Evolutionary conservation across 2,113 vertebrate genomes (phyloP).

Genomic region (Bambusicola thoracicus): DNA sequence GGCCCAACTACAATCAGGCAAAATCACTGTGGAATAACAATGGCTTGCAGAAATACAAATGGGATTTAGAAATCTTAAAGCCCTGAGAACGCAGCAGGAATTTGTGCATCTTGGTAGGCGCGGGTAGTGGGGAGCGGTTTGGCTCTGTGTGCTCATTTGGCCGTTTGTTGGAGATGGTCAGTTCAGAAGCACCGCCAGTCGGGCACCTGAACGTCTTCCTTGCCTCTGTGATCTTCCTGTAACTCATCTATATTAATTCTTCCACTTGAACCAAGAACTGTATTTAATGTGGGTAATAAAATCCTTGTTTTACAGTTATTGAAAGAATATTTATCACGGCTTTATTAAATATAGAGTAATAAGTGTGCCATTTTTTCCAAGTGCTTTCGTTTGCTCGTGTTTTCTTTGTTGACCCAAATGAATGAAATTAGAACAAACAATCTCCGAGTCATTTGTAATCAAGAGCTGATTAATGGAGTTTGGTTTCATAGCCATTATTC

Average conservation of each 20-base stretch:
- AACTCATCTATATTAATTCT: slow-evolving; percentile 28
- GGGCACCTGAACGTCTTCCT: neutral
- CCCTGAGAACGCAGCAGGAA: neutral
- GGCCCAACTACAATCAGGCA: neutral
- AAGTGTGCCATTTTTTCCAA: slow-evolving; percentile 88
- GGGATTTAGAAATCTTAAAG: neutral
- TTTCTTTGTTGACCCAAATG: slow-evolving; percentile 99
- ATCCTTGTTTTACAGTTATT: slow-evolving; percentile 87
- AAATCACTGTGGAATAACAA: no score
- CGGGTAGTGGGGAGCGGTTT: neutral
- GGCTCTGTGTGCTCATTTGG: neutral
- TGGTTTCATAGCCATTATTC: slow-evolving; percentile 94
- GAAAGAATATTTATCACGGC: slow-evolving; percentile 91
- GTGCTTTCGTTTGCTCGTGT: slow-evolving; percentile 88
- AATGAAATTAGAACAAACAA: slow-evolving; percentile 99
- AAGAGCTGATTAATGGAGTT: slow-evolving; percentile 99
- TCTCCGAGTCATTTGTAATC: slow-evolving; percentile 97
- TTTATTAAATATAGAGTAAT: slow-evolving; percentile 90
- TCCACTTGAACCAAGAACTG: neutral
- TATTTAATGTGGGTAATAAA: slow-evolving; percentile 85
- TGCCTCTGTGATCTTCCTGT: neutral
- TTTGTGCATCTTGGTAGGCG: rapidly evolving
- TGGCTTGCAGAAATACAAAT: neutral
- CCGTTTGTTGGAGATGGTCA: neutral
- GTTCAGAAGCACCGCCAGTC: neutral